Evolutionary conservation across 2,113 vertebrate species (phyloP).

Genomic region (Alexandromys fortis): DNA sequence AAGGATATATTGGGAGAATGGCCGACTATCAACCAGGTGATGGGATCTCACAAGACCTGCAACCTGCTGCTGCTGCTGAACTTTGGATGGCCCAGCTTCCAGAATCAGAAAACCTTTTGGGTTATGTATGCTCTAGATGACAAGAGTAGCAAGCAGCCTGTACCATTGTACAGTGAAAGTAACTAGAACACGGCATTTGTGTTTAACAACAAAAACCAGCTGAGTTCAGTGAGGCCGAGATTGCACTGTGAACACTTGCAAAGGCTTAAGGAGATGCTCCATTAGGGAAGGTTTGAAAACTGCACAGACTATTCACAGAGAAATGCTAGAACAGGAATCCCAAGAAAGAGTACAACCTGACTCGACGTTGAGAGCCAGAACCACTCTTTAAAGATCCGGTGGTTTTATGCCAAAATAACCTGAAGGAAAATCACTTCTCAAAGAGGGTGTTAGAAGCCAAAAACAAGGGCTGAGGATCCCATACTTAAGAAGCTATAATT

Average conservation of each 20-base stretch:
- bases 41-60: not conserved
- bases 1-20: not conserved
- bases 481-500: not conserved
- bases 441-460: not conserved
- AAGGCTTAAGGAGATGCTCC: not conserved
- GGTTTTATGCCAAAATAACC: not conserved
- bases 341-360: not conserved
- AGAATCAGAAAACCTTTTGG: not conserved
- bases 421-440: conserved; percentile 21
- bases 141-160: not conserved
- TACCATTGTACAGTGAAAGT: not conserved
- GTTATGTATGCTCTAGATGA: not conserved
- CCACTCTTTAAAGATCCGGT: not conserved
- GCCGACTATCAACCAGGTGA: not conserved
- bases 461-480: not conserved
- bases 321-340: not conserved
- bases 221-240: not conserved
- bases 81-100: not conserved
- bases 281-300: not conserved
- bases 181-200: not conserved
- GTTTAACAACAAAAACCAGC: not conserved
- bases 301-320: not conserved
- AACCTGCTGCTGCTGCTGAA: not conserved
- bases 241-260: not conserved
- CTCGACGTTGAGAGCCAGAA: not conserved